Percentiles rank a stretch among this genome's conserved stretches.
Conservation (phyloP, 2,797 vertebrate genomes). For the Crossoptilon crossoptilon region DNA sequence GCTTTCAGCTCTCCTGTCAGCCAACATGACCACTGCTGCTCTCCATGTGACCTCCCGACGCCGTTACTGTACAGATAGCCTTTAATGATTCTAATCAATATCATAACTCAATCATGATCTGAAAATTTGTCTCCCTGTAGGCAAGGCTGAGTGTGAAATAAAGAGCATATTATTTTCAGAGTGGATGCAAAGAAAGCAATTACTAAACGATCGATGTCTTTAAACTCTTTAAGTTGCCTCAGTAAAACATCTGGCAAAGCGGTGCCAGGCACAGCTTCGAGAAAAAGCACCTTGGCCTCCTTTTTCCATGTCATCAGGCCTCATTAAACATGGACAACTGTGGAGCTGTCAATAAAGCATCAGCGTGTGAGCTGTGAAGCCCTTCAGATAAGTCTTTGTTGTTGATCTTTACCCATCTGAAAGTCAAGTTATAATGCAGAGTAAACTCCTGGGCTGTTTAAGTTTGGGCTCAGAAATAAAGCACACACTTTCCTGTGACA, state of each 20-base stretch:
- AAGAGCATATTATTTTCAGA: neutral
- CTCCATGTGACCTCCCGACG: neutral
- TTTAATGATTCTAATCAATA: neutral
- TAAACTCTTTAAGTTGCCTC: neutral
- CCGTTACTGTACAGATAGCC: accelerated
- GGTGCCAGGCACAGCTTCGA: neutral
- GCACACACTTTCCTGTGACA: conserved; percentile 5
- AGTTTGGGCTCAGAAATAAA: conserved; percentile 59
- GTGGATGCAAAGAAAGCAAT: conserved; percentile 16
- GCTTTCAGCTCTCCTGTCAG: accelerated
- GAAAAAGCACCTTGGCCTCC: neutral
- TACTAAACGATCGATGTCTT: conserved; percentile 43
- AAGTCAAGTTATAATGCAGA: conserved; percentile 53
- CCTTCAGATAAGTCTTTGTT: conserved; percentile 70
- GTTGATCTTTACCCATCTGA: conserved; percentile 68
- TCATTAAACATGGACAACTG: conserved; percentile 52
- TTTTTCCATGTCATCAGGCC: conserved; percentile 17
- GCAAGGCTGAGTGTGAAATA: conserved; percentile 20
- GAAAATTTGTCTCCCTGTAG: conserved; percentile 35
- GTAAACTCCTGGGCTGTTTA: conserved; percentile 61
- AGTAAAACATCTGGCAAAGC: conserved; percentile 12
- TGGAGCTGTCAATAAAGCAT: conserved; percentile 47
- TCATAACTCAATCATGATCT: conserved; percentile 18
- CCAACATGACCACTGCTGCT: accelerated
- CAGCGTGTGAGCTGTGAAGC: conserved; percentile 31